phyloP scores from a whole-genome alignment of 2,113 vertebrate genomes.

The Asarcornis scutulata region DNA sequence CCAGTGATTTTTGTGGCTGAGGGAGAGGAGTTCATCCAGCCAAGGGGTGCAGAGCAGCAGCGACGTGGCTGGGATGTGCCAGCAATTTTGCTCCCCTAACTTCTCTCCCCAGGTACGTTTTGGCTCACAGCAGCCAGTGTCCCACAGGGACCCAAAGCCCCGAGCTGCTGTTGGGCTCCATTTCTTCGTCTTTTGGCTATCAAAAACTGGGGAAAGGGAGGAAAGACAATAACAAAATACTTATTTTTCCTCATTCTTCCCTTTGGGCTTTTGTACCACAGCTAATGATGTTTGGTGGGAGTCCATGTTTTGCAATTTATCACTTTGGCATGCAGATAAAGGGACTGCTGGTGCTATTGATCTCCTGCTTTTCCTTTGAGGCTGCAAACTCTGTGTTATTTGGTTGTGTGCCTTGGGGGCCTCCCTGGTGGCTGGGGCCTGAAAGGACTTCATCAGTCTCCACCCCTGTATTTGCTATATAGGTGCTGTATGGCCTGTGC shows the following conservation, averaged over 20 bases:
- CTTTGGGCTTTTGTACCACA: neutral
- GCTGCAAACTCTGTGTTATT: fast-evolving
- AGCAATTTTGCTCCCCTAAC: neutral
- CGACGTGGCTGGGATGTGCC: neutral
- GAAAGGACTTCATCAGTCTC: neutral
- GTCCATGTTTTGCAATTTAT: conserved; percentile 6
- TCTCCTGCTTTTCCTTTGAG: neutral
- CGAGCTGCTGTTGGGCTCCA: neutral
- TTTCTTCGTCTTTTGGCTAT: neutral
- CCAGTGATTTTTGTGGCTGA: neutral
- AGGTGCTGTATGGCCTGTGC: neutral
- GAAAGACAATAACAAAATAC: neutral
- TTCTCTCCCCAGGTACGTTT: fast-evolving
- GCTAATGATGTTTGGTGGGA: neutral
- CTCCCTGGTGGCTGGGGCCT: neutral
- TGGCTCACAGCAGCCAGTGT: neutral
- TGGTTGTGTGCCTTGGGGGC: neutral
- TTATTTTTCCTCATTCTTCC: neutral
- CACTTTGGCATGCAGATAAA: neutral
- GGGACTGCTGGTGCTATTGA: neutral
- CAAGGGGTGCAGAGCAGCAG: neutral
- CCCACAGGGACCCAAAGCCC: neutral
- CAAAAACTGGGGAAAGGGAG: neutral
- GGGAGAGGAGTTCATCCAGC: neutral
- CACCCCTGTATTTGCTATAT: neutral